phyloP scores from a whole-genome alignment of 1,140 invertebrate species.

The Dendroctonus valens region DNA sequence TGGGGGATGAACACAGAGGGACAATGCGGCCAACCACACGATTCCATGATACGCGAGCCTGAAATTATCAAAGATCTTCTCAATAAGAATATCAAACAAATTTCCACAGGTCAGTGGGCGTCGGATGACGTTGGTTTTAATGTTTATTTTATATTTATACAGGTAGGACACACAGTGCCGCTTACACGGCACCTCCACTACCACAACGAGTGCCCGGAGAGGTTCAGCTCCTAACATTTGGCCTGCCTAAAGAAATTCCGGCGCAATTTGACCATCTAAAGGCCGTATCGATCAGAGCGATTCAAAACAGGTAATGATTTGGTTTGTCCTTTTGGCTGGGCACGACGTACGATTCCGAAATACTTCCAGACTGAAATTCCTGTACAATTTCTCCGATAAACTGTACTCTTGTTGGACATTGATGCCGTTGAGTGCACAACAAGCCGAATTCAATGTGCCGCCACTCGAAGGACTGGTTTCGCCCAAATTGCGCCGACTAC shows the following conservation, averaged over 20 bases:
- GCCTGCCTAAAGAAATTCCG: constrained; percentile 57
- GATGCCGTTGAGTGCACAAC: constrained; percentile 55
- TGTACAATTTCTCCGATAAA: constrained; percentile 65
- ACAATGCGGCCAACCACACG: constrained; percentile 62
- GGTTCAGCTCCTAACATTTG: constrained; percentile 54
- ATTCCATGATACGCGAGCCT: constrained; percentile 58
- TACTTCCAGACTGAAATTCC: constrained; percentile 54
- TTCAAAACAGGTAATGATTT: constrained; percentile 49
- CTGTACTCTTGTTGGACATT: constrained; percentile 65
- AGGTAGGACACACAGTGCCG: constrained; percentile 64
- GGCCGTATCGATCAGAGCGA: constrained; percentile 53
- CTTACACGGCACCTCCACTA: constrained; percentile 61
- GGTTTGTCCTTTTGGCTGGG: not conserved
- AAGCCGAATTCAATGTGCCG: constrained; percentile 48
- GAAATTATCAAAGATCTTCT: constrained; percentile 56
- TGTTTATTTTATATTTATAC: constrained; percentile 56
- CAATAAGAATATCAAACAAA: constrained; percentile 62
- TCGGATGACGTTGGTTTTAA: no score
- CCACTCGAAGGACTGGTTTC: constrained; percentile 53
- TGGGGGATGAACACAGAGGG: constrained; percentile 68
- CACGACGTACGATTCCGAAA: not conserved
- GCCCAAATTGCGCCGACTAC: constrained; percentile 55
- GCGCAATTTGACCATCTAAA: constrained; percentile 59
- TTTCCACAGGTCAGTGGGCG: constrained; percentile 48
- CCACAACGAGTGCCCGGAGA: constrained; percentile 53